phyloP scores from a whole-genome alignment of 2,113 vertebrate species.

The Etheostoma cragini region DNA sequence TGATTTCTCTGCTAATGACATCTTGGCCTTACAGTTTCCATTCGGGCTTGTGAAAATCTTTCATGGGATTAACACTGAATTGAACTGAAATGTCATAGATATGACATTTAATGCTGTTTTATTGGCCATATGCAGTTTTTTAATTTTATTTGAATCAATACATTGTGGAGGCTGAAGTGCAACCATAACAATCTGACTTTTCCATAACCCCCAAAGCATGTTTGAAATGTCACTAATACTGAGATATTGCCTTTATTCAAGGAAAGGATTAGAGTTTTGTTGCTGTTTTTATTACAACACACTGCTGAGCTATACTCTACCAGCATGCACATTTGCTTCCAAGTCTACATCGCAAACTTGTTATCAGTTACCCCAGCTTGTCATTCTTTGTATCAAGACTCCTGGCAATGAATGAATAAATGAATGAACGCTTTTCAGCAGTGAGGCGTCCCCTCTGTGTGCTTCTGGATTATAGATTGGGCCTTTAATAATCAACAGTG shows the following conservation, averaged over 20 bases:
- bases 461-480: conserved; percentile 69
- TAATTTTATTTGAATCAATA: conserved; percentile 35
- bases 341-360: neutral
- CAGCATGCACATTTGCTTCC: neutral
- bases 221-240: conserved; percentile 37
- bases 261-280: neutral
- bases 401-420: conserved; percentile 2
- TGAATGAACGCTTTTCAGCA: neutral
- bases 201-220: neutral
- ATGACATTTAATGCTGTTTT: conserved; percentile 7
- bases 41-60: neutral
- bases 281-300: neutral
- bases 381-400: neutral
- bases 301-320: neutral
- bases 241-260: neutral
- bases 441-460: conserved; percentile 7
- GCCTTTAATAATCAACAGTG: conserved; percentile 75
- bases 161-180: conserved; percentile 9
- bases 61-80: neutral
- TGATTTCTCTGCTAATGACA: conserved; percentile 3
- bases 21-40: conserved; percentile 31
- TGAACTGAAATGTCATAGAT: conserved; percentile 5
- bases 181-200: neutral
- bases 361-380: conserved; percentile 13
- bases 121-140: conserved; percentile 13